phyloP scores from a whole-genome alignment of 2,888 invertebrate genomes.

The Drosophila subquinaria region DNA sequence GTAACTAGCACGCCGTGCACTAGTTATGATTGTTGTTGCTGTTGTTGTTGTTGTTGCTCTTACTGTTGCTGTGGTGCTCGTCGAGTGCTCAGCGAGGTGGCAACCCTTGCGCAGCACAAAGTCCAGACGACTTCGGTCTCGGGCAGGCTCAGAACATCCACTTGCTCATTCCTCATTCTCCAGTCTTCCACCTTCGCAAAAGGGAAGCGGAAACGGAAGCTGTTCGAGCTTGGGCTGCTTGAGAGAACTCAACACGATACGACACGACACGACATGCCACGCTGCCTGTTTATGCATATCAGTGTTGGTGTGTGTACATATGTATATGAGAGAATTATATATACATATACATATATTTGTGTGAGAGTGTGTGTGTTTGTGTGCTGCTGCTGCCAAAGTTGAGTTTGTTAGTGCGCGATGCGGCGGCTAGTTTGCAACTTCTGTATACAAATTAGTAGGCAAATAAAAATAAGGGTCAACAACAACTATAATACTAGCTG shows the following conservation, averaged over 20 bases:
- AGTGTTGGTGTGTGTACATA: conserved; percentile 9
- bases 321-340: conserved; percentile 17
- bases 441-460: conserved; percentile 60
- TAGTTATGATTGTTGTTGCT: conserved; percentile 19
- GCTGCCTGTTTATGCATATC: conserved; percentile 6
- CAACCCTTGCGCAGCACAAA: conserved; percentile 54
- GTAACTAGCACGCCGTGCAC: conserved; percentile 37
- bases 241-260: conserved; percentile 45
- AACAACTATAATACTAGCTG: conserved; percentile 18
- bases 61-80: conserved; percentile 35
- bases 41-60: conserved; percentile 18
- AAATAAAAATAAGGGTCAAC: conserved; percentile 61
- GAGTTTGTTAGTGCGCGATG: conserved; percentile 33
- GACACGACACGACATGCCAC: conserved; percentile 28
- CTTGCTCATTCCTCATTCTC: background rate
- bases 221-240: conserved; percentile 61
- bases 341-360: background rate
- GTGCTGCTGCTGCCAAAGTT: conserved; percentile 6
- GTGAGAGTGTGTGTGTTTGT: conserved; percentile 12
- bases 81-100: conserved; percentile 66
- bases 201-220: conserved; percentile 73
- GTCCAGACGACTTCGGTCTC: conserved; percentile 19
- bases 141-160: conserved; percentile 20
- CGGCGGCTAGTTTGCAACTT: conserved; percentile 44
- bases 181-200: conserved; percentile 19